Evolutionary conservation across 1,140 invertebrate species (phyloP), one percentile per base, ranked within the genome.

Genomic region (Drosophila leontia): DNA sequence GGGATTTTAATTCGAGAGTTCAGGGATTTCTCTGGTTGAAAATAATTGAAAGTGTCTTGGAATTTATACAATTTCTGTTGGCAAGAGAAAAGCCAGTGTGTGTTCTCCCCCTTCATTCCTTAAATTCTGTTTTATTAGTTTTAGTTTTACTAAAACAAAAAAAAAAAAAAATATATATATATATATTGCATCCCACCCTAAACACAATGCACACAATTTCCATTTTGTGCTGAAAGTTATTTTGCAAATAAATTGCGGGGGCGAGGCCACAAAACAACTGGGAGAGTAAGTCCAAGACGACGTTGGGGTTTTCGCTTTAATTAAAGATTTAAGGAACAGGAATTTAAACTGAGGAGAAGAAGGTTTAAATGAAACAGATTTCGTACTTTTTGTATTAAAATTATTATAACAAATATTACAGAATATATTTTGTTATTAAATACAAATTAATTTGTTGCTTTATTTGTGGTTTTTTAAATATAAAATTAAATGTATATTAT

Each of bases 151-250:
- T 29, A 3, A 11, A 23, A 15, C 17, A 47, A 29, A 45, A 55
- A 23, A 47, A 29, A 45, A 55, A 23, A 15, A 23, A 23, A 23
- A 23, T 23, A 23, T 23, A 23, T 23, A 23, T 23, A 23, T 23
- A 23, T 0, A 17, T 12, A 17, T 35, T 3, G 7, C 12, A 37
- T 37, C 48, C n/a, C 12, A 15, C 48, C 62, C 19, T 9, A 29
- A 48, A 39, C 65, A 58, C 69, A 71, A 42, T 72, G 67, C 69
- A 72, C 44, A 71, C 51, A 71, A 50, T 50, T 72, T 59, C 67
- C 53, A 71, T 59, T 72, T 32, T 26, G 50, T 35, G 51, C 57
- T 9, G 50, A 70, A 50, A 60, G 39, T 68, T n/a, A 44, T 45
- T 35, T 32, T 45, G 35, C 51, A 59, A 50, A 63, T 70, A 72